These are phyloP conservation scores for Anolis apletophallus DNA, from an alignment of 2,797 vertebrate species.

Conservation along the genomic window DNA sequence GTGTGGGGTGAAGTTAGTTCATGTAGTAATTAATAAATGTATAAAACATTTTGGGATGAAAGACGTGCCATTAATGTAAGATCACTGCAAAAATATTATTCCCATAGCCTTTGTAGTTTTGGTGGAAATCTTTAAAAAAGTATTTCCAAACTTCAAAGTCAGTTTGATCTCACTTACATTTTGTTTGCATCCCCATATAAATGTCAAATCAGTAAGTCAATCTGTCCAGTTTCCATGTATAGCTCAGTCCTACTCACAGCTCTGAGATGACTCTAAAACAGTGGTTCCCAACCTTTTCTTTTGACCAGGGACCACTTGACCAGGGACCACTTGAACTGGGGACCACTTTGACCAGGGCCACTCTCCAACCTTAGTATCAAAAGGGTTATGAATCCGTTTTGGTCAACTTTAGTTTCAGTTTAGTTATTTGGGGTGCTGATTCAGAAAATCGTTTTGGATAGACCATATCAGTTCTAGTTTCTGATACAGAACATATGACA, in stretches of 20 bases:
- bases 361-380: too few species aligned
- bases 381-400: too few species aligned
- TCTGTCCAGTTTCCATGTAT: not conserved
- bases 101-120: conserved; percentile 19
- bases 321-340: too few species aligned
- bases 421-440: too few species aligned
- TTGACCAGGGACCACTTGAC: too few species aligned
- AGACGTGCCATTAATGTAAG: conserved; percentile 11
- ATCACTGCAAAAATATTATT: conserved; percentile 19
- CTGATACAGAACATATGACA: too few species aligned
- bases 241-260: not conserved
- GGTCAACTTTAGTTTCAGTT: too few species aligned
- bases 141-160: conserved; percentile 9
- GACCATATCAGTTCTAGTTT: too few species aligned
- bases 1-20: conserved; percentile 10
- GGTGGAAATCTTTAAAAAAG: not conserved
- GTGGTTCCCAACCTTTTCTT: too few species aligned
- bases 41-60: conserved; percentile 32
- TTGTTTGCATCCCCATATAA: conserved; percentile 22
- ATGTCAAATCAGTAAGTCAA: conserved; percentile 16
- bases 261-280: not conserved
- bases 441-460: too few species aligned
- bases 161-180: conserved; percentile 16
- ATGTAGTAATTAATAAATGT: conserved; percentile 23
- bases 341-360: too few species aligned